Evolutionary conservation across 64 coral and sea anemone genomes (phyloP).

Genomic region (Dendrophyllia cribrosa): DNA sequence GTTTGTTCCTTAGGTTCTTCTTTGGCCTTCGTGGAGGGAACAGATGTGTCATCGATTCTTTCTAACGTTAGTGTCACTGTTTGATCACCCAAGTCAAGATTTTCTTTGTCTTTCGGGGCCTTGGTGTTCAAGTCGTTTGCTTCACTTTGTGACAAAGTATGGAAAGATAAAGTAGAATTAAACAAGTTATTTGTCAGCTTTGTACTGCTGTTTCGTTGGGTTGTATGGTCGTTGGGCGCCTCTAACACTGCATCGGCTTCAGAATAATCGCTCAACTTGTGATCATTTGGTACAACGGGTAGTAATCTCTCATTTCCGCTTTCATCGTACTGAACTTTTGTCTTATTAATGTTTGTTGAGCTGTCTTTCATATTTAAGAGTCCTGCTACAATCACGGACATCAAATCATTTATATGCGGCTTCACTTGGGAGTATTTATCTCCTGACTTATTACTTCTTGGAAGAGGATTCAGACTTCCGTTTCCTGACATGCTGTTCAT

Average conservation of each 20-base stretch:
- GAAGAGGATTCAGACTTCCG: not conserved
- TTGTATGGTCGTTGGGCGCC: conserved; percentile 4
- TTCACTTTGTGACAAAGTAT: not conserved
- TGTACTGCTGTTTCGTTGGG: not conserved
- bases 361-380: not conserved
- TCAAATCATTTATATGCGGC: not conserved
- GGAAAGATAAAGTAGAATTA: not conserved
- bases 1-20: not conserved
- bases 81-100: not conserved
- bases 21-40: not conserved
- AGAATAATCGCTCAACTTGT: conserved; percentile 22
- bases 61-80: conserved; percentile 38
- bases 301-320: not conserved
- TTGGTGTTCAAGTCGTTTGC: not conserved
- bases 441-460: not conserved
- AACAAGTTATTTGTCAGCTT: not conserved
- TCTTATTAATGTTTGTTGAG: not conserved
- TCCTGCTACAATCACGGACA: not conserved
- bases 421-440: conserved; percentile 26
- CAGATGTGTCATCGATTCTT: not conserved
- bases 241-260: not conserved
- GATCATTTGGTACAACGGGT: conserved; percentile 23
- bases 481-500: conserved; percentile 20
- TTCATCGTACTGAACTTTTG: conserved; percentile 14
- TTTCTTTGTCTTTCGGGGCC: not conserved